Evolutionary conservation across 2,888 invertebrate genomes (phyloP).

Genomic region (Pyrrhosoma nymphula): DNA sequence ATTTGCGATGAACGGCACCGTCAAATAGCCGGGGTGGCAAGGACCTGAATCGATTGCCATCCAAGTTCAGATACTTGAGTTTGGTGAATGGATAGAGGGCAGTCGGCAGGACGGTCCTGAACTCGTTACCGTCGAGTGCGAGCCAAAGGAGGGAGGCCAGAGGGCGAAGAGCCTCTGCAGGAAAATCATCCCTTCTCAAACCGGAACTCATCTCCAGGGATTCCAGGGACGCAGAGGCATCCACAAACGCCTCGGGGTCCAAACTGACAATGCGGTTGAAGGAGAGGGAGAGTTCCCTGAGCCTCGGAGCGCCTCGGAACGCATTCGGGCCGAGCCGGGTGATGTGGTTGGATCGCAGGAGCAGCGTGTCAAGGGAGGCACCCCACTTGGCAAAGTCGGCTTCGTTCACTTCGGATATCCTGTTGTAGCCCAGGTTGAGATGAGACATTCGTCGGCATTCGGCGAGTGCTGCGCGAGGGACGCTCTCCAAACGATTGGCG

Average conservation of each 20-base stretch:
- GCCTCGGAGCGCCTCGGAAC: constrained; percentile 86
- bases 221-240: constrained; percentile 87
- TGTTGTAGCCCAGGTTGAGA: constrained; percentile 93
- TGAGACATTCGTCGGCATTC: constrained; percentile 89
- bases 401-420: constrained; percentile 87
- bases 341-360: constrained; percentile 91
- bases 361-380: constrained; percentile 87
- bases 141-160: constrained; percentile 89
- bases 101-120: constrained; percentile 86
- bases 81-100: constrained; percentile 85
- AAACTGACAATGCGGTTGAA: constrained; percentile 93
- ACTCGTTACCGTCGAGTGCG: constrained; percentile 92
- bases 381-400: constrained; percentile 91
- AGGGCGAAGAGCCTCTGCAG: constrained; percentile 87
- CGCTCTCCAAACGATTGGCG: constrained; percentile 87
- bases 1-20: constrained; percentile 84
- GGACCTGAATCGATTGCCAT: constrained; percentile 89
- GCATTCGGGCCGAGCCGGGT: constrained; percentile 84
- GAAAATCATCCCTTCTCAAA: constrained; percentile 88
- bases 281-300: constrained; percentile 93
- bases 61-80: constrained; percentile 90
- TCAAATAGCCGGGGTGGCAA: constrained; percentile 86
- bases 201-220: constrained; percentile 93
- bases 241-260: constrained; percentile 89
- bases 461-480: constrained; percentile 85